A percentile compares a stretch with the other conserved stretches of the same genome.
phyloP scores from a whole-genome alignment of 2,797 vertebrate genomes.

The Centroberyx gerrardi region DNA sequence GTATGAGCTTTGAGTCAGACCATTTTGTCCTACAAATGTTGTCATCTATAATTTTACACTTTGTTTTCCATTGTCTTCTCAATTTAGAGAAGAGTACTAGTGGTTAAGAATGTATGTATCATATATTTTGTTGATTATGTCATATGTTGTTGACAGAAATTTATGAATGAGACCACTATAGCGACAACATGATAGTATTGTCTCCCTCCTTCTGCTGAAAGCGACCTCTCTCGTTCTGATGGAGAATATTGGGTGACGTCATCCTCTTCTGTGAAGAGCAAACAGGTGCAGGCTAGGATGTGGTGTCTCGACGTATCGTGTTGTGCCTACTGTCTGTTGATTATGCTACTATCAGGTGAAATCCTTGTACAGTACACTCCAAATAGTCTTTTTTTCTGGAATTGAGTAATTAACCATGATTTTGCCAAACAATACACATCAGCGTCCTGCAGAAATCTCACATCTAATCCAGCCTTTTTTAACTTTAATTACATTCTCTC shows the following conservation, averaged over 20 bases:
- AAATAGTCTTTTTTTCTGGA: not conserved
- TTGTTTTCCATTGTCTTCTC: not conserved
- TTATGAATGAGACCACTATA: constrained; percentile 59
- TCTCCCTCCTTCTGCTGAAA: constrained; percentile 27
- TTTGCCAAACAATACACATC: constrained; percentile 6
- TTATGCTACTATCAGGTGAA: constrained; percentile 25
- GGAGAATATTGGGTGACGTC: constrained; percentile 41
- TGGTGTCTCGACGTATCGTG: not conserved
- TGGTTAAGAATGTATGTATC: not conserved
- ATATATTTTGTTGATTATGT: constrained; percentile 8
- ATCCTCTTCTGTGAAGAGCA: constrained; percentile 43
- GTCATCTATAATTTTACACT: not conserved
- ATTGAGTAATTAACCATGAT: constrained; percentile 13
- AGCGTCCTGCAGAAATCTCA: not conserved
- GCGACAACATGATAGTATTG: constrained; percentile 14
- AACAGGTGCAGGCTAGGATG: constrained; percentile 54
- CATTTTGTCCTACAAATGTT: not conserved
- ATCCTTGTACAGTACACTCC: not conserved
- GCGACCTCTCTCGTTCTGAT: constrained; percentile 23
- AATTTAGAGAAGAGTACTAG: not conserved
- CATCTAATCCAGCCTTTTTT: not conserved
- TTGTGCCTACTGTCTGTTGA: constrained; percentile 18
- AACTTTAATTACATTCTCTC: not conserved
- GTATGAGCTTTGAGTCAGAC: no score
- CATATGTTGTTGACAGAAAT: constrained; percentile 11